Conservation (phyloP, 2,113 vertebrate species). For the Ctenomys sociabilis region DNA sequence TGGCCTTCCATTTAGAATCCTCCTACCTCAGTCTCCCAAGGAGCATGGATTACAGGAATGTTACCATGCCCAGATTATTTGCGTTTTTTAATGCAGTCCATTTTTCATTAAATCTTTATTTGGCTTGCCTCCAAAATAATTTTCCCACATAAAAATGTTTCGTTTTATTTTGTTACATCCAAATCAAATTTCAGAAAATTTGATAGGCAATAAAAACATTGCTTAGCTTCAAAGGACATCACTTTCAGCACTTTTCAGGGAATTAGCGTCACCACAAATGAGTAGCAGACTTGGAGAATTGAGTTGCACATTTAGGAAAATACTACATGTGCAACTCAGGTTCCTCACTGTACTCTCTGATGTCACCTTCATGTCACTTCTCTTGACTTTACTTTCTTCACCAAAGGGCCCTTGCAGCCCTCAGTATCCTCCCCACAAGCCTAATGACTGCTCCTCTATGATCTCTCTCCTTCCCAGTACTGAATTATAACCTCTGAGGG, state of each 20-base stretch:
- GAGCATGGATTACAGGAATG: neutral
- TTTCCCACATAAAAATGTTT: slow-evolving; percentile 25
- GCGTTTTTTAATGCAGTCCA: neutral
- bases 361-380: neutral
- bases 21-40: neutral
- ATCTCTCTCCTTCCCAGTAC: neutral
- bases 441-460: neutral
- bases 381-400: neutral
- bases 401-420: neutral
- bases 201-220: neutral
- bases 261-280: neutral
- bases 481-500: neutral
- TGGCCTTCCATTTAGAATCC: neutral
- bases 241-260: slow-evolving; percentile 28
- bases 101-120: slow-evolving; percentile 40
- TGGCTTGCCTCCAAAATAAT: slow-evolving; percentile 37
- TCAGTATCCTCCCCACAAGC: neutral
- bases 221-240: slow-evolving; percentile 47
- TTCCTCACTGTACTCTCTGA: neutral
- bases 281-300: neutral
- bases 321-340: neutral
- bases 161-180: slow-evolving; percentile 51
- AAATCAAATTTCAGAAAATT: slow-evolving; percentile 22
- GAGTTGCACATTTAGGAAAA: neutral
- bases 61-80: neutral